A percentile compares a stretch with the other conserved stretches of the same genome.
These are phyloP conservation scores for Euleptes europaea DNA, from an alignment of 2,113 vertebrate genomes.

Conservation along the genomic window DNA sequence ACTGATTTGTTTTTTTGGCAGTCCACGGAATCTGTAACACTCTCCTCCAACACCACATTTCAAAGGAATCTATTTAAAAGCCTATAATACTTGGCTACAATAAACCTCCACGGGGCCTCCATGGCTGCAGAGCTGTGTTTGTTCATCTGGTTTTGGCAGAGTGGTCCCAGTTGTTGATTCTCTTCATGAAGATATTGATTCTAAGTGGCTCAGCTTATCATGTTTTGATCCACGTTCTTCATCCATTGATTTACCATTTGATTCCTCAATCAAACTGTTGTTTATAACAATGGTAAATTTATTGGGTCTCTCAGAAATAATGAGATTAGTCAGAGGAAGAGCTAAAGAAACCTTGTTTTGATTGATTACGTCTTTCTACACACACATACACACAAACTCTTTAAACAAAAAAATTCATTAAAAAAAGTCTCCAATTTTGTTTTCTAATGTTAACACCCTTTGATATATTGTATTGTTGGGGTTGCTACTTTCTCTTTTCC, in stretches of 20 bases:
- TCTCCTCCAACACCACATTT: too few relatives aligned
- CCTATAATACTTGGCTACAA: background rate
- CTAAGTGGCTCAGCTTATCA: conserved; percentile 54
- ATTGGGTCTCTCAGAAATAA: conserved; percentile 52
- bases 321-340: conserved; percentile 59
- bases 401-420: conserved; percentile 48
- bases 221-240: conserved; percentile 57
- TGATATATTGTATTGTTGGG: conserved; percentile 37
- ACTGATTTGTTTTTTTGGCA: too few relatives aligned
- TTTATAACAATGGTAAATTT: conserved; percentile 41
- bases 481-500: conserved; percentile 1
- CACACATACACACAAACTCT: background rate
- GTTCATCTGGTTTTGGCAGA: conserved; percentile 41
- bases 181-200: conserved; percentile 65
- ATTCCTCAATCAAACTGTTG: conserved; percentile 53
- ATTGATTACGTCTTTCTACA: conserved; percentile 50
- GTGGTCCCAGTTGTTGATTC: conserved; percentile 42
- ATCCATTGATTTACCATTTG: conserved; percentile 55
- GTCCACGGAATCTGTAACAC: too few relatives aligned
- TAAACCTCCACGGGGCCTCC: conserved; percentile 10
- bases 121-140: conserved; percentile 45
- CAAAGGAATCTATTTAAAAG: conserved; percentile 20
- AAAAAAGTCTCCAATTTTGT: conserved; percentile 50
- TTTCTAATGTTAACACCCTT: conserved; percentile 31
- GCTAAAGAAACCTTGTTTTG: conserved; percentile 45